phyloP scores from a whole-genome alignment of 2,888 invertebrate species.

The Bombyx huttoni region DNA sequence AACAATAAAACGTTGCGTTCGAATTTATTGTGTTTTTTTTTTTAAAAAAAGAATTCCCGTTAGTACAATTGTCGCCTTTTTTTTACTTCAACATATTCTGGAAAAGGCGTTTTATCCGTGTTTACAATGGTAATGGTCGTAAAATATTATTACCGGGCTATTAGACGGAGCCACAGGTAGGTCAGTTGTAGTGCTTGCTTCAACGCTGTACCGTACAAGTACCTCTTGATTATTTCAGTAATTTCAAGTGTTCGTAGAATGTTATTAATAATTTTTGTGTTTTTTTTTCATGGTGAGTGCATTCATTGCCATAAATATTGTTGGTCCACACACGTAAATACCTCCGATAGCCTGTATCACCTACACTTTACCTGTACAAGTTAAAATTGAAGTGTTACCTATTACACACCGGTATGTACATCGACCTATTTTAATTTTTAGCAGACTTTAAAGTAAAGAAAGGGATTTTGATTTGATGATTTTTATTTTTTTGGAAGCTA shows the following conservation, averaged over 20 bases:
- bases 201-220: conserved; percentile 30
- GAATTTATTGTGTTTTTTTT: conserved; percentile 31
- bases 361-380: too few relatives aligned
- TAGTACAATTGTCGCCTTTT: conserved; percentile 51
- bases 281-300: too few relatives aligned
- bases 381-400: too few relatives aligned
- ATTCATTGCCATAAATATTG: too few relatives aligned
- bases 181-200: conserved; percentile 43
- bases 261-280: too few relatives aligned
- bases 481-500: too few relatives aligned
- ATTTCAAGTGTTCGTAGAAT: conserved; percentile 19
- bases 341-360: too few relatives aligned
- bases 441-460: too few relatives aligned
- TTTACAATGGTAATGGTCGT: conserved; percentile 65
- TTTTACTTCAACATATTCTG: conserved; percentile 35
- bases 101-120: conserved; percentile 53
- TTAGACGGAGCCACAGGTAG: conserved; percentile 64
- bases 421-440: too few relatives aligned
- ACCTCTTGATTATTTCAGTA: conserved; percentile 29
- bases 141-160: conserved; percentile 64
- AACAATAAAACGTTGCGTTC: conserved; percentile 17
- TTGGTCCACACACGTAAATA: too few relatives aligned
- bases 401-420: too few relatives aligned
- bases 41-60: conserved; percentile 33
- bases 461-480: too few relatives aligned